Evolutionary conservation across 2,888 invertebrate species (phyloP), one percentile per base, ranked within the genome.

Genomic region (Papilio demoleus): DNA sequence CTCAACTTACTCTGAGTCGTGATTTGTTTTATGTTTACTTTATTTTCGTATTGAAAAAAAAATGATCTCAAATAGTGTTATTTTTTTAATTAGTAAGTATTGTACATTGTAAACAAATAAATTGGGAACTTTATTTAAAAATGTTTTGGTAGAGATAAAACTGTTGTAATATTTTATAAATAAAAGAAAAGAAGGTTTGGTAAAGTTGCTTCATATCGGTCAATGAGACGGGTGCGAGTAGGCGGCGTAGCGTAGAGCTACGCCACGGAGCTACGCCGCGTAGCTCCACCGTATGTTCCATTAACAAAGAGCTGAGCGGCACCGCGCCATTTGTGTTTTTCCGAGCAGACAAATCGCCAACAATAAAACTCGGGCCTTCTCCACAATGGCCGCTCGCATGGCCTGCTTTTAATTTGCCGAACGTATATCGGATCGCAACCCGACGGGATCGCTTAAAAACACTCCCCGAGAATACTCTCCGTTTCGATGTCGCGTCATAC

Each of bases 381-480:
- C 80, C 85, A 90, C 91, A 90, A 90, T 88, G 82, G 82, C 76
- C 73, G 81, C 80, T 86, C 90, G 92, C 91, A 88, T 90, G 86
- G 88, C 80, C 88, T 88, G 87, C 82, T 92, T 92, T 92, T 92
- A 92, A 92, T 92, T 92, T 92, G 83, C 87, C 88, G 82, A 85
- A 85, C 86, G 87, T 82, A 83, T 86, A 87, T 85, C 86, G 83
- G 82, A 83, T 85, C 83, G 83, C 81, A 80, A 81, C 79, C 79
- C 79, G 76, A 65, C 78, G 80, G 77, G 76, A 81, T 80, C 85
- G 86, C 84, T 88, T 89, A 87, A 87, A 89, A 90, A 88, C 88
- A 87, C 87, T 84, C 83, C 74, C 82, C 81, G 86, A 84, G 85
- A 88, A 88, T 87, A 85, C 81, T 75, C 78, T 78, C 75, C 73